Evolutionary conservation across 2,797 vertebrate species (phyloP).

Genomic region (Pseudotriccus pelzelni): DNA sequence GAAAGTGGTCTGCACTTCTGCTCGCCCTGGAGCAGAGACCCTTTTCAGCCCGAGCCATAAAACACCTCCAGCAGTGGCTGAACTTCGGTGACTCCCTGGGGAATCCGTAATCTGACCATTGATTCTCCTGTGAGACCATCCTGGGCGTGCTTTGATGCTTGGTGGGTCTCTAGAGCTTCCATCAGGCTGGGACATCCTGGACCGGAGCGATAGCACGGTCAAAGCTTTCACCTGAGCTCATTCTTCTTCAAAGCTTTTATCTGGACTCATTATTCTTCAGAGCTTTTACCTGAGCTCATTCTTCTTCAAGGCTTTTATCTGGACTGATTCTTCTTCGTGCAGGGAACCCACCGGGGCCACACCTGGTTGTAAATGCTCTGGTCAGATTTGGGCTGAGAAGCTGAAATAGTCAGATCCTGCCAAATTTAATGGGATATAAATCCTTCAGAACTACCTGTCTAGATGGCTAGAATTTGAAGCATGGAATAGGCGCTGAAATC

Average conservation of each 20-base stretch:
- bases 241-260: not conserved
- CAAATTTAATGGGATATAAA: fast-evolving
- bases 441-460: not conserved
- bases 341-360: not conserved
- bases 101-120: not conserved
- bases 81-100: not conserved
- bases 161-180: not conserved
- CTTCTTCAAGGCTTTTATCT: not conserved
- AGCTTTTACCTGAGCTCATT: too few relatives aligned
- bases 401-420: not conserved
- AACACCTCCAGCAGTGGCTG: not conserved
- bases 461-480: not conserved
- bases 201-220: fast-evolving
- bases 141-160: not conserved
- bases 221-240: not conserved
- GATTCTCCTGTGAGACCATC: not conserved
- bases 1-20: not conserved
- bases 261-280: too few relatives aligned
- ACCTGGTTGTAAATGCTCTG: fast-evolving
- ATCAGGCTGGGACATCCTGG: not conserved
- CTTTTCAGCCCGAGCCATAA: not conserved
- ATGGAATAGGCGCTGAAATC: not conserved
- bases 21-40: not conserved
- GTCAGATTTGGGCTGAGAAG: not conserved
- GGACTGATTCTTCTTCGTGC: not conserved